Conservation (phyloP, 1,140 invertebrate genomes). For the Varroa destructor region DNA sequence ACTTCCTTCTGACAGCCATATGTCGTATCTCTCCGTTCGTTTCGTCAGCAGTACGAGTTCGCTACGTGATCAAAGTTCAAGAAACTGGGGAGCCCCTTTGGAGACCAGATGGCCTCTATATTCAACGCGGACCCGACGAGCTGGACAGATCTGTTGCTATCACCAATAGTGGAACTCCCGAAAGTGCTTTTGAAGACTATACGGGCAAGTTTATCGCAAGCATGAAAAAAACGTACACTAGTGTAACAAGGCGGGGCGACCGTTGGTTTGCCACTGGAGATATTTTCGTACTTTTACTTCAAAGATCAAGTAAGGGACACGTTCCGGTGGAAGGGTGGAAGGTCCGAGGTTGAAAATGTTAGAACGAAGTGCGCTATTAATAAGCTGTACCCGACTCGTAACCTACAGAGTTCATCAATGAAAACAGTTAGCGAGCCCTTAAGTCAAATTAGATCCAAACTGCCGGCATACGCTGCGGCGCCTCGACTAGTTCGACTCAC, state of each 20-base stretch:
- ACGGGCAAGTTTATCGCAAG: conserved; percentile 81
- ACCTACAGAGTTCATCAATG: conserved; percentile 55
- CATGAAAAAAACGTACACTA: conserved; percentile 70
- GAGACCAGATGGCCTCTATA: conserved; percentile 58
- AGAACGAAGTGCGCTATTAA: conserved; percentile 69
- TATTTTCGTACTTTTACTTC: conserved; percentile 82
- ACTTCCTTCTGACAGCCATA: conserved; percentile 42
- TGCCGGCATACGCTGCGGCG: conserved; percentile 72
- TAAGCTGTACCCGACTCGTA: conserved; percentile 67
- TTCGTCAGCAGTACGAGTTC: conserved; percentile 54
- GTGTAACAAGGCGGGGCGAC: conserved; percentile 79
- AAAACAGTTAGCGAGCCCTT: conserved; percentile 47
- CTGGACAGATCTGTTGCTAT: conserved; percentile 91
- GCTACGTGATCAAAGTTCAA: conserved; percentile 70
- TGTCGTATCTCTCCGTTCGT: conserved; percentile 52
- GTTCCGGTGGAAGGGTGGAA: conserved; percentile 72
- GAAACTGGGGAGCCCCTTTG: conserved; percentile 67
- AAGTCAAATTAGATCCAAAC: conserved; percentile 43
- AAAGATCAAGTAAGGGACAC: conserved; percentile 89
- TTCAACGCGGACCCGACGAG: conserved; percentile 61
- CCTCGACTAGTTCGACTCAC: conserved; percentile 72
- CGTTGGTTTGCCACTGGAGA: conserved; percentile 73
- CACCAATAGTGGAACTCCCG: conserved; percentile 56
- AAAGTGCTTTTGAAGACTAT: conserved; percentile 56
- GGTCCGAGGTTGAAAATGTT: conserved; percentile 83